phyloP scores from a whole-genome alignment of 2,797 vertebrate species.

The Pipistrellus nathusii region DNA sequence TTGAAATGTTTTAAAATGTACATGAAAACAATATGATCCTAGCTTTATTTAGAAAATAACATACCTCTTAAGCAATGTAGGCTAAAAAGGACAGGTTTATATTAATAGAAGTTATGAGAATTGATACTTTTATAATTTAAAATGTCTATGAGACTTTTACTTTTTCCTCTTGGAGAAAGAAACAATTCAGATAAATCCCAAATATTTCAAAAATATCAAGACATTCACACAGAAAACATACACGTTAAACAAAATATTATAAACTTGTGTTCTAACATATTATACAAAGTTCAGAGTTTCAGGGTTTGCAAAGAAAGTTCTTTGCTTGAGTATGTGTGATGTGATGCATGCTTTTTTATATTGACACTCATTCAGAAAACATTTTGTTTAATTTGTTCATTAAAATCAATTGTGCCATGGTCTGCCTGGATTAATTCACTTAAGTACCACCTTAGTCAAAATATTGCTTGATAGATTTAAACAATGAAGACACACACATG shows the following conservation, averaged over 20 bases:
- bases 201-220: slow-evolving; percentile 24
- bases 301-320: neutral
- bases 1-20: neutral
- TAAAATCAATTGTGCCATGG: neutral
- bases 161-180: neutral
- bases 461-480: neutral
- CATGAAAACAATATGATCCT: neutral
- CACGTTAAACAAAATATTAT: neutral
- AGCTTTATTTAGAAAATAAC: slow-evolving; percentile 35
- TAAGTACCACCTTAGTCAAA: neutral
- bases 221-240: neutral
- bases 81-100: neutral
- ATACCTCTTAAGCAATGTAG: neutral
- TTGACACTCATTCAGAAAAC: neutral
- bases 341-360: neutral
- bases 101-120: neutral
- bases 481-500: neutral
- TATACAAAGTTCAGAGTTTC: neutral
- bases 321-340: neutral
- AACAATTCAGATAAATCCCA: neutral
- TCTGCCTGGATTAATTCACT: neutral
- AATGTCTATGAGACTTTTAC: neutral
- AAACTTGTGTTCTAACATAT: neutral
- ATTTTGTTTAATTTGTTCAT: slow-evolving; percentile 41
- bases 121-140: neutral